Percentiles rank a stretch among this genome's conserved stretches.
Evolutionary conservation across 2,888 invertebrate genomes (phyloP).

Genomic region (Muscina levida): DNA sequence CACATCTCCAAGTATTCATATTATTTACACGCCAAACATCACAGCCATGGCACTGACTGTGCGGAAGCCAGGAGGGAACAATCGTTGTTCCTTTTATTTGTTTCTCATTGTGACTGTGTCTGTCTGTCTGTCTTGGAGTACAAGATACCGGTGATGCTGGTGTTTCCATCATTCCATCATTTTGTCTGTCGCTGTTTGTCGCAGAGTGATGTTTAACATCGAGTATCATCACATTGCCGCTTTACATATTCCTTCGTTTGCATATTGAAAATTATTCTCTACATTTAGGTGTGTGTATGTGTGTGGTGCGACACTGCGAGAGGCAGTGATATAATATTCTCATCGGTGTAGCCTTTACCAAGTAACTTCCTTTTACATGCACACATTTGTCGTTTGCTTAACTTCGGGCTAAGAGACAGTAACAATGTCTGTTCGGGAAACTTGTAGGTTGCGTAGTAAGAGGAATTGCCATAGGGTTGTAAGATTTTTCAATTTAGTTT

Average conservation of each 20-base stretch:
- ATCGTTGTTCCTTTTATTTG: conserved; percentile 49
- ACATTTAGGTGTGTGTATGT: neutral
- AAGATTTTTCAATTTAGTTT: too few species aligned
- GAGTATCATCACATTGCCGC: conserved; percentile 3
- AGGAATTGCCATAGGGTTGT: too few species aligned
- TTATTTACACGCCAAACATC: conserved; percentile 47
- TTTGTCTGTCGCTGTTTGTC: conserved; percentile 2
- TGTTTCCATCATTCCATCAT: neutral
- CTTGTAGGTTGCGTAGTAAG: too few species aligned
- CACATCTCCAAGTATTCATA: conserved; percentile 42
- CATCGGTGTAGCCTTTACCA: neutral
- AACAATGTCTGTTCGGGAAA: too few species aligned
- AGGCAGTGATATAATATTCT: conserved; percentile 2
- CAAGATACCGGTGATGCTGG: neutral
- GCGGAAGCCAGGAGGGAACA: conserved; percentile 33
- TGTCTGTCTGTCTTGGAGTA: neutral
- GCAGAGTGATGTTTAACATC: conserved; percentile 5
- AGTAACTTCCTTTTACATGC: conserved; percentile 1
- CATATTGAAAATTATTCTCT: conserved; percentile 21
- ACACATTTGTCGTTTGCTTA: too few species aligned
- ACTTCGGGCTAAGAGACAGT: too few species aligned
- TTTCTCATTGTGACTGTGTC: conserved; percentile 33
- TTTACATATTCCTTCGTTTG: conserved; percentile 14
- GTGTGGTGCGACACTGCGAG: conserved; percentile 17
- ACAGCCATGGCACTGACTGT: neutral